These are phyloP conservation scores for Nymphalis c-album DNA, from an alignment of 2,888 invertebrate species.

Conservation along the genomic window DNA sequence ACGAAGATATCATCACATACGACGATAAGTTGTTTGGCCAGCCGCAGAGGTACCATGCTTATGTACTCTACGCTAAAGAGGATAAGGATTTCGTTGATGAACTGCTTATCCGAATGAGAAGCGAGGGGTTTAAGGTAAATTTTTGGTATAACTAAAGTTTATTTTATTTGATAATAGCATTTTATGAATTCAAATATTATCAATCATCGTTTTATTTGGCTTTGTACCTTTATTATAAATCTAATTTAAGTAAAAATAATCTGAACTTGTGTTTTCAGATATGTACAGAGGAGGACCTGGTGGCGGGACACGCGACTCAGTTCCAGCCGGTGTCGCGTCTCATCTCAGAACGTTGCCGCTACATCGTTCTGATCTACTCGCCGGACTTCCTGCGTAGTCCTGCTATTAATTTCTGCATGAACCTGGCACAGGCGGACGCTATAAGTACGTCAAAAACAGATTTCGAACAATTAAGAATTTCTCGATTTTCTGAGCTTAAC, in stretches of 20 bases:
- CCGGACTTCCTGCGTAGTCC: slow-evolving; percentile 87
- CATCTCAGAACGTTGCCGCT: slow-evolving; percentile 88
- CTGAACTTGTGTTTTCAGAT: slow-evolving; percentile 71
- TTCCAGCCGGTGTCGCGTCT: slow-evolving; percentile 87
- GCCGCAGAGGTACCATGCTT: slow-evolving; percentile 88
- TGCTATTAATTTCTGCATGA: slow-evolving; percentile 89
- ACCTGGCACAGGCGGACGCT: slow-evolving; percentile 89
- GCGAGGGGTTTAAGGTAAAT: slow-evolving; percentile 83
- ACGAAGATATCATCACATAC: slow-evolving; percentile 60
- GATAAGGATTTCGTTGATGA: slow-evolving; percentile 86
- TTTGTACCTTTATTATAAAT: too few relatives aligned
- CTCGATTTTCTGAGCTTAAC: neutral
- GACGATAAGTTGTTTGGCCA: slow-evolving; percentile 78
- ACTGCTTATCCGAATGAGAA: slow-evolving; percentile 83
- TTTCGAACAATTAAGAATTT: neutral
- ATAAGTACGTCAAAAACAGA: slow-evolving; percentile 82
- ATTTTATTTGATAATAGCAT: too few relatives aligned
- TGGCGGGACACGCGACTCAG: slow-evolving; percentile 86
- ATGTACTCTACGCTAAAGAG: slow-evolving; percentile 87
- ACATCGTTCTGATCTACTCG: slow-evolving; percentile 90
- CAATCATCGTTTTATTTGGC: too few relatives aligned
- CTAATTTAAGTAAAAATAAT: too few relatives aligned
- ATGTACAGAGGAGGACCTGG: slow-evolving; percentile 88
- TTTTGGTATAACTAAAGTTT: neutral
- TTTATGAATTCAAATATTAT: too few relatives aligned